Evolutionary conservation across 2,888 invertebrate species (phyloP).

Genomic region (Lathronympha strigana): DNA sequence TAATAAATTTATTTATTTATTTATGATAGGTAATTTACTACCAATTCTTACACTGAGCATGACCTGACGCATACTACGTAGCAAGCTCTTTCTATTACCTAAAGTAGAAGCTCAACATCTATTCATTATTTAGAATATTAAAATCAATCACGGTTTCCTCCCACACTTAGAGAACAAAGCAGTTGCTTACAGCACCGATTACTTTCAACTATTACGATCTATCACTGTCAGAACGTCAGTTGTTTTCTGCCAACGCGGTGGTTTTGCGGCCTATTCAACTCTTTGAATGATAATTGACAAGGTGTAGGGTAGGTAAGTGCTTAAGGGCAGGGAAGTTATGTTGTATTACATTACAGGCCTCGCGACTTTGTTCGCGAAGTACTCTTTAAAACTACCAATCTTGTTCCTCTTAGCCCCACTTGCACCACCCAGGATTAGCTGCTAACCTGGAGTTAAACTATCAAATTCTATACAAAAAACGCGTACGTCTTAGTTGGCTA

Average conservation of each 20-base stretch:
- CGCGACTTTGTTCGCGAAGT: too few species aligned
- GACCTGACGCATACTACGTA: not conserved
- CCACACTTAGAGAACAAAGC: constrained; percentile 2
- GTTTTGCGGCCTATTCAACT: constrained; percentile 13
- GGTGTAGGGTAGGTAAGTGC: not conserved
- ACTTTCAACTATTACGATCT: constrained; percentile 28
- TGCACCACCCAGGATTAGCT: too few species aligned
- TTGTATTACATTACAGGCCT: too few species aligned
- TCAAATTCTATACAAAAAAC: too few species aligned
- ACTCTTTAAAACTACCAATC: too few species aligned
- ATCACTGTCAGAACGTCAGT: constrained; percentile 24
- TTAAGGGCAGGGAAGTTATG: not conserved
- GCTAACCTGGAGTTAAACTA: too few species aligned
- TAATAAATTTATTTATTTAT: too few species aligned
- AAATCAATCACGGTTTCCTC: constrained; percentile 28
- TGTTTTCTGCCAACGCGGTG: constrained; percentile 14
- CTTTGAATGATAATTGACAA: constrained; percentile 13
- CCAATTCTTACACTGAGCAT: too few species aligned
- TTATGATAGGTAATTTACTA: too few species aligned
- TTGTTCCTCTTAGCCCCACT: too few species aligned
- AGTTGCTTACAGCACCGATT: constrained; percentile 1
- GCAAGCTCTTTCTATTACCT: too few species aligned
- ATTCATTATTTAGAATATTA: not conserved
- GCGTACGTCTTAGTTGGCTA: too few species aligned
- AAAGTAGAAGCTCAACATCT: not conserved